Evolutionary conservation across 2,797 vertebrate genomes (phyloP).

Genomic region (Pitangus sulphuratus): DNA sequence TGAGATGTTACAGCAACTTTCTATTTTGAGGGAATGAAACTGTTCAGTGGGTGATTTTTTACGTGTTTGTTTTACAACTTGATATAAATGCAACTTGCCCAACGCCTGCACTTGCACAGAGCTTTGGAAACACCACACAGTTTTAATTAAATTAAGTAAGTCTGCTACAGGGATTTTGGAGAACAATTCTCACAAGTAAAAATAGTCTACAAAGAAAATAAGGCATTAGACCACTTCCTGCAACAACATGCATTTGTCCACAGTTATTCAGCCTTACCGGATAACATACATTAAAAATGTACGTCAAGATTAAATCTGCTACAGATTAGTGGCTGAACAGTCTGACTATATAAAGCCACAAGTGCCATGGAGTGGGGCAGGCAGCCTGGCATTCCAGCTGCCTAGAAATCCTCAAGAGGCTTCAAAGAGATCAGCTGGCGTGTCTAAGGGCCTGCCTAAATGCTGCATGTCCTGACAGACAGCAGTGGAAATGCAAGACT

Average conservation of each 20-base stretch:
- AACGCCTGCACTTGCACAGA: background rate
- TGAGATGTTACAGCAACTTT: background rate
- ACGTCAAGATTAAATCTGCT: slow-evolving; percentile 38
- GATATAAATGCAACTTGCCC: background rate
- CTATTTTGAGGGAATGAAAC: background rate
- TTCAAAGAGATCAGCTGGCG: slow-evolving; percentile 31
- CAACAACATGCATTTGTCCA: slow-evolving; percentile 21
- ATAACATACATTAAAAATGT: slow-evolving; percentile 50
- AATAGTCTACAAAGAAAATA: slow-evolving; percentile 55
- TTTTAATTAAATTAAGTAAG: background rate
- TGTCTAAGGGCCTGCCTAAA: background rate
- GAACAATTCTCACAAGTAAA: background rate
- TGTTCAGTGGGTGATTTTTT: background rate
- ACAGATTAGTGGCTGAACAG: slow-evolving; percentile 1
- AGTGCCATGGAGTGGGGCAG: background rate
- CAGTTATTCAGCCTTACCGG: slow-evolving; percentile 28
- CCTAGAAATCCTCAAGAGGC: slow-evolving; percentile 38
- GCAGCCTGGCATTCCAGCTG: slow-evolving; percentile 51
- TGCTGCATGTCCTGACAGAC: background rate
- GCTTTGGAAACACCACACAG: background rate
- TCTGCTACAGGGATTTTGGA: background rate
- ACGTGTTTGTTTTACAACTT: background rate
- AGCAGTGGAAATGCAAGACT: background rate
- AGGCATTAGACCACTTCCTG: slow-evolving; percentile 47
- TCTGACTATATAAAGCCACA: slow-evolving; percentile 66